A percentile compares a stretch with the other conserved stretches of the same genome.
Conservation (phyloP, 2,113 vertebrate genomes). For the Peromyscus californicus region DNA sequence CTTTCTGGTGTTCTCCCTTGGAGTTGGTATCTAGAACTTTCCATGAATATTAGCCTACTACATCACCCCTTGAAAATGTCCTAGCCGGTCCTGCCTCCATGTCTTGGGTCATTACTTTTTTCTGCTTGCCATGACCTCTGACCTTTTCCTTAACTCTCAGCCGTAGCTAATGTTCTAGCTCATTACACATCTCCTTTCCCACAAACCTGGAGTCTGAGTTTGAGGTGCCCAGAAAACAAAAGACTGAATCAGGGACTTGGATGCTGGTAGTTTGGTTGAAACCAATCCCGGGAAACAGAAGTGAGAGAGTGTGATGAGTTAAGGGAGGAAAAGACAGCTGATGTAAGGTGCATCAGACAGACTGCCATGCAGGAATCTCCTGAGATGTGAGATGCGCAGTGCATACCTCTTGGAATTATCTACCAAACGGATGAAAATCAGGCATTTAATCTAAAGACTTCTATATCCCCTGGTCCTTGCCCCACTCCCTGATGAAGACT, state of each 20-base stretch:
- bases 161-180: not conserved
- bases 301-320: not conserved
- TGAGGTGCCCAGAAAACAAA: conserved; percentile 36
- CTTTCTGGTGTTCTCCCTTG: conserved; percentile 17
- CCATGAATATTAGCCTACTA: not conserved
- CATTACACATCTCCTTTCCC: conserved; percentile 12
- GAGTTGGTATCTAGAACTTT: not conserved
- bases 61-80: conserved; percentile 25
- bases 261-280: not conserved
- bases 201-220: not conserved
- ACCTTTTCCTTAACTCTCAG: not conserved
- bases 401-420: not conserved
- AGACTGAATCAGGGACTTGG: conserved; percentile 3
- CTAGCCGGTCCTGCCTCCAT: not conserved
- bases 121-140: not conserved
- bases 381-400: not conserved
- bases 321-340: not conserved
- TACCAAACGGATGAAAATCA: not conserved
- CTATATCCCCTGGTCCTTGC: not conserved
- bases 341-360: not conserved
- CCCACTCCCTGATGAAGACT: not conserved
- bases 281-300: not conserved
- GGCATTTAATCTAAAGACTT: accelerated
- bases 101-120: conserved; percentile 10
- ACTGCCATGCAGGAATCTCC: not conserved